phyloP scores from a whole-genome alignment of 2,888 invertebrate species.

The Xestia sexstrigata region DNA sequence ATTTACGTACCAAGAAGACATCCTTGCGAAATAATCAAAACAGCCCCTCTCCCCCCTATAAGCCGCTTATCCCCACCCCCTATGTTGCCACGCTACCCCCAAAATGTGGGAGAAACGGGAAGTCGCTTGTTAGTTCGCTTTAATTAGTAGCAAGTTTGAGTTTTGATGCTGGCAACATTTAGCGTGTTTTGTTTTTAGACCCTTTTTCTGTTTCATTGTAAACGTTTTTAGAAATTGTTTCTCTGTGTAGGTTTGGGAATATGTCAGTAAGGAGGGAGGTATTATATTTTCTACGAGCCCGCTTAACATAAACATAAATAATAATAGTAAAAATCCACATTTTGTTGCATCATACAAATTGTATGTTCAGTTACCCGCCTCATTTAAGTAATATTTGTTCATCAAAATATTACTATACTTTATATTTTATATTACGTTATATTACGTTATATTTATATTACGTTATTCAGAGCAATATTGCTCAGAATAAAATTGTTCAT shows the following conservation, averaged over 20 bases:
- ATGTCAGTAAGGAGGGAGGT: neutral
- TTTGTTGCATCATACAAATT: neutral
- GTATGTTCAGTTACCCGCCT: neutral
- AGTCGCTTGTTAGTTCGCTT: slow-evolving; percentile 87
- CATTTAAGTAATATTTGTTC: neutral
- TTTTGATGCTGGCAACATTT: slow-evolving; percentile 79
- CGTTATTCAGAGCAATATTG: no score
- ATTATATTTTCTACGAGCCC: neutral
- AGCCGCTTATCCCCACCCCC: slow-evolving; percentile 83
- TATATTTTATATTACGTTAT: no score
- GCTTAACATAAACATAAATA: neutral
- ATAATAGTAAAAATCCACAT: neutral
- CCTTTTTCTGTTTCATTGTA: slow-evolving; percentile 53
- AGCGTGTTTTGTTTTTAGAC: slow-evolving; percentile 67
- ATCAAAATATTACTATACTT: no score
- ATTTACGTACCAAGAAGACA: slow-evolving; percentile 89
- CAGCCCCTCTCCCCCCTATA: slow-evolving; percentile 84
- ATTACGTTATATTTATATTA: no score
- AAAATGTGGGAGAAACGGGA: slow-evolving; percentile 80
- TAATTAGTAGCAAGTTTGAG: slow-evolving; percentile 87
- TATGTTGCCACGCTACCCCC: slow-evolving; percentile 79
- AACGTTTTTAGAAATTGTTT: slow-evolving; percentile 24
- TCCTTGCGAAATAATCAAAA: slow-evolving; percentile 90
- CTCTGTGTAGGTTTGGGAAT: neutral
- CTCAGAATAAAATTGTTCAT: no score